Conservation (phyloP, 1,140 invertebrate species). For the Brachystomella parvula region DNA sequence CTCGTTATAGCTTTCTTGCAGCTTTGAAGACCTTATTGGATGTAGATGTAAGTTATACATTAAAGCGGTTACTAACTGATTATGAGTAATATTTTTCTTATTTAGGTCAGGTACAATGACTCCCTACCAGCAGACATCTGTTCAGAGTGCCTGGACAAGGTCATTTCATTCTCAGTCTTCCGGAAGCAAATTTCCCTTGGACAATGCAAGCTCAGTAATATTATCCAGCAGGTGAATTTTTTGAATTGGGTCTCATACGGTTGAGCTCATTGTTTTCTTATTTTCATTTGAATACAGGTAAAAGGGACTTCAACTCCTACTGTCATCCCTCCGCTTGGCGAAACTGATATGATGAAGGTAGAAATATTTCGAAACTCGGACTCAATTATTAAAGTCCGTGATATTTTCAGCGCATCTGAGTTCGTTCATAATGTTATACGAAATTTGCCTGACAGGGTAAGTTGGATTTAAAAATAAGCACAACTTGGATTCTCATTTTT, state of each 20-base stretch:
- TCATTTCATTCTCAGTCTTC: constrained; percentile 27
- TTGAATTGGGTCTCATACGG: not conserved
- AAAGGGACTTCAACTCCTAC: constrained; percentile 21
- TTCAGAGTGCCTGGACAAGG: constrained; percentile 25
- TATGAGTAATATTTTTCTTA: no score
- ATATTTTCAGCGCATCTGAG: constrained; percentile 21
- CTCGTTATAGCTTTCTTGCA: constrained; percentile 22
- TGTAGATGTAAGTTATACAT: constrained; percentile 19
- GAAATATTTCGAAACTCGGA: constrained; percentile 22
- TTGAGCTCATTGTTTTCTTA: not conserved
- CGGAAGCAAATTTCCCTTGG: constrained; percentile 25
- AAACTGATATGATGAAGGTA: constrained; percentile 24
- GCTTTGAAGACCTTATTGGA: constrained; percentile 29
- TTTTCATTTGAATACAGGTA: constrained; percentile 8
- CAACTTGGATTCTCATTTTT: not conserved
- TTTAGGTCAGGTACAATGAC: constrained; percentile 23
- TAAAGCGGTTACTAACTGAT: no score
- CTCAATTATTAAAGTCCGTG: constrained; percentile 19
- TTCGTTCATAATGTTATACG: constrained; percentile 23
- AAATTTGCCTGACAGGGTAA: constrained; percentile 21
- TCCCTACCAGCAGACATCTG: constrained; percentile 20
- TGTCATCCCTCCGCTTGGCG: constrained; percentile 26
- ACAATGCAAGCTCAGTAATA: constrained; percentile 20
- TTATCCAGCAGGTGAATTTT: constrained; percentile 24
- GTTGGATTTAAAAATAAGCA: no score